Conservation (phyloP, 1,140 invertebrate genomes). For the Drosophila dunni region DNA sequence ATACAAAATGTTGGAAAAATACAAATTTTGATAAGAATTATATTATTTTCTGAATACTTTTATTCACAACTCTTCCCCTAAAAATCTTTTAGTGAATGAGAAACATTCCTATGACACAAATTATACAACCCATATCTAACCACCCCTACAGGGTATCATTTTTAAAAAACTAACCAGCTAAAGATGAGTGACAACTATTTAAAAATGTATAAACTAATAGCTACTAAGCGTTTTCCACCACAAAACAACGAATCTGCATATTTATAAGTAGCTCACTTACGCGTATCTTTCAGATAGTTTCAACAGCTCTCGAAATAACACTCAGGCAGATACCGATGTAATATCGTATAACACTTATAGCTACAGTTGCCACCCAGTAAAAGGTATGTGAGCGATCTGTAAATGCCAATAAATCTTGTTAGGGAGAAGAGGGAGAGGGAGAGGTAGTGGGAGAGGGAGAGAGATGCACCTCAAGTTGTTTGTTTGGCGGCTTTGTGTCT, state of each 20-base stretch:
- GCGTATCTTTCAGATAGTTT: neutral
- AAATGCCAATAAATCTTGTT: conserved; percentile 75
- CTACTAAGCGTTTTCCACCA: neutral
- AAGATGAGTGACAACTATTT: neutral
- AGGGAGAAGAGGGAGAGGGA: neutral
- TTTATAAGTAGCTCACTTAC: conserved; percentile 3
- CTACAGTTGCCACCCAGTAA: conserved; percentile 68
- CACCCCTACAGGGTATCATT: neutral
- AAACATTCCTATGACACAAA: too few species aligned
- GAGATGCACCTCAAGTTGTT: conserved; percentile 55
- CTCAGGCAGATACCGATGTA: neutral
- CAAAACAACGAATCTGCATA: conserved; percentile 1
- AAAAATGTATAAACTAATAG: neutral
- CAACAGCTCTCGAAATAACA: neutral
- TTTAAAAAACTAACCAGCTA: neutral
- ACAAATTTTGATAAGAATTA: too few species aligned
- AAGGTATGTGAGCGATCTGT: conserved; percentile 66
- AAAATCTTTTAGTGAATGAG: too few species aligned
- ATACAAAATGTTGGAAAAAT: too few species aligned
- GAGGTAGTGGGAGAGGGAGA: neutral
- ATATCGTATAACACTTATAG: conserved; percentile 20
- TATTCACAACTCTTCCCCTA: too few species aligned
- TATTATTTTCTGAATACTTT: too few species aligned
- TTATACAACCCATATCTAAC: neutral
- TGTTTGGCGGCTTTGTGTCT: conserved; percentile 48